Evolutionary conservation across 2,888 invertebrate species (phyloP), one percentile per base, ranked within the genome.

Genomic region (Aethes cnicana): DNA sequence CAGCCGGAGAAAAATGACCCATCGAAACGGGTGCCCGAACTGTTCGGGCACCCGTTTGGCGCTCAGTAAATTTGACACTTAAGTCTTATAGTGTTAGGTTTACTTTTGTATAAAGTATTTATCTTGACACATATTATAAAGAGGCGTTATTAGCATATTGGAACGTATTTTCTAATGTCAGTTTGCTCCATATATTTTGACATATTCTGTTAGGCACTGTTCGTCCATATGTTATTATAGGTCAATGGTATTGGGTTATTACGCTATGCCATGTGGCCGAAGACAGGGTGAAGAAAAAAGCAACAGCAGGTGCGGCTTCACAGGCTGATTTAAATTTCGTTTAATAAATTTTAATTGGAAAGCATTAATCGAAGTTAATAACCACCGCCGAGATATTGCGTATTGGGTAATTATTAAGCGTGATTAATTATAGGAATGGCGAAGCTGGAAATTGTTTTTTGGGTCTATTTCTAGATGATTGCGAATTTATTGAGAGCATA

Each of bases 251-350:
- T 65, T 62, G 69, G 68, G 72, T 79, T 80, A 70, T 74, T 74
- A 71, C 66, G 63, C 67, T 64, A 14, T 60, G 58, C 66, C 69
- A 68, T 67, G 67, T 63, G 62, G 68, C 72, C 72, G 67, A 69
- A 68, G 70, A 64, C 62, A 68, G 63, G 70, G 69, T 69, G 65
- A 66, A 60, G 59, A 61, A 68, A 76, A 75, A 73, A 75, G 68
- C 67, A 66, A 68, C 71, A 72, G 76, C 84, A 84, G 84, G 82
- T 84, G 84, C 62, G 44, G 46, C 46, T 55, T 53, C 69, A 82
- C 71, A 80, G 79, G 73, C 1, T 69, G 81, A 53, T 69, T 33
- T 36, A 47, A 64, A 67, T 48, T 23, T 9, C 9, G 28, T 8
- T 44, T 55, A 61, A 57, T 57, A 59, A 50, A 50, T 25, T 37